Evolutionary conservation across 2,797 vertebrate species (phyloP).

Genomic region (Vultur gryphus): DNA sequence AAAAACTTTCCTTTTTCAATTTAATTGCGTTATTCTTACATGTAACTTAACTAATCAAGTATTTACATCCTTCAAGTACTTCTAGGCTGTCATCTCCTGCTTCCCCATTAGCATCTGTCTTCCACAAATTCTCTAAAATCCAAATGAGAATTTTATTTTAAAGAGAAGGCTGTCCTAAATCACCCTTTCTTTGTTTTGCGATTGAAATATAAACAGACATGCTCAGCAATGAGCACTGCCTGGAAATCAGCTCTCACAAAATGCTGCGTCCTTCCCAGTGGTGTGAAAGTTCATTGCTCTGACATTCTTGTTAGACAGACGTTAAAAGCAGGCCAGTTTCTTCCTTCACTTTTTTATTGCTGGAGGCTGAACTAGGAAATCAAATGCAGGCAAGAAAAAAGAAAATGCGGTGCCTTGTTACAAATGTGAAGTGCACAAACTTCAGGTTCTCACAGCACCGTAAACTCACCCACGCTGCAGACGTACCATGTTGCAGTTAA

Average conservation of each 20-base stretch:
- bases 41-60: neutral
- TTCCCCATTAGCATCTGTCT: neutral
- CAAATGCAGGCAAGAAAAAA: neutral
- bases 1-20: neutral
- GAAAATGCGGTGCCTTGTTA: neutral
- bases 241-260: neutral
- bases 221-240: neutral
- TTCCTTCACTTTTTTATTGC: neutral
- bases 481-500: neutral
- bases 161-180: neutral
- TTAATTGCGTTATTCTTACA: neutral
- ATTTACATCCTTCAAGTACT: neutral
- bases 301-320: neutral
- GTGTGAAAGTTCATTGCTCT: neutral
- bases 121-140: neutral
- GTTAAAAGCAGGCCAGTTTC: neutral
- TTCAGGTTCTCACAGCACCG: neutral
- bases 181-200: neutral
- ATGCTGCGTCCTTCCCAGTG: neutral
- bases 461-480: neutral
- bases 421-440: neutral
- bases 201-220: neutral
- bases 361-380: neutral
- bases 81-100: neutral
- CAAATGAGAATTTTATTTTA: neutral